Evolutionary conservation across 2,797 vertebrate genomes (phyloP).

Genomic region (Alcedo quadribrachys): DNA sequence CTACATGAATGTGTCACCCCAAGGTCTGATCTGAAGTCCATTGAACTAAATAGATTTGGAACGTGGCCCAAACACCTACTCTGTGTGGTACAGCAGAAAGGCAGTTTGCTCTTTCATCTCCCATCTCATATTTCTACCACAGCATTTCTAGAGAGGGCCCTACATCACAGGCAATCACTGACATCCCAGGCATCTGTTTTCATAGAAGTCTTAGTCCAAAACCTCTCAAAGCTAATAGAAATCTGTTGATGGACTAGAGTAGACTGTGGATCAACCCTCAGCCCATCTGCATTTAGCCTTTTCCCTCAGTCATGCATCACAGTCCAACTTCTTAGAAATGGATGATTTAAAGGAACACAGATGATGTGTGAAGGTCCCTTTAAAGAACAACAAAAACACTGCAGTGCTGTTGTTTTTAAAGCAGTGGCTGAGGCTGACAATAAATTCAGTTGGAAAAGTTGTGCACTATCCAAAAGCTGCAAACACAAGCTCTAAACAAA

Average conservation of each 20-base stretch:
- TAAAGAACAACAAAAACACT: background rate
- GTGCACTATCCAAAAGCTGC: constrained; percentile 42
- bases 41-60: constrained; percentile 34
- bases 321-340: background rate
- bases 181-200: constrained; percentile 10
- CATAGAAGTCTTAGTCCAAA: background rate
- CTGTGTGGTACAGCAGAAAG: background rate
- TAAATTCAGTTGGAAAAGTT: constrained; percentile 33
- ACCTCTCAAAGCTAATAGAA: background rate
- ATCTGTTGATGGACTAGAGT: background rate
- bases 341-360: constrained; percentile 7
- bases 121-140: constrained; percentile 6
- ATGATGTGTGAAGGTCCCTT: constrained; percentile 16
- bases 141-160: constrained; percentile 14
- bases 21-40: constrained; percentile 41
- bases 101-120: constrained; percentile 45
- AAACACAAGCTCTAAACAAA: constrained; percentile 54
- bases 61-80: constrained; percentile 51
- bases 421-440: background rate
- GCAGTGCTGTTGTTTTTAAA: background rate
- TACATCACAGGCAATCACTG: background rate
- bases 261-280: background rate
- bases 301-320: background rate
- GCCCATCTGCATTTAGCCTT: background rate
- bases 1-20: background rate